Conservation (phyloP, 1,140 invertebrate genomes). For the Drosophila pectinifera region DNA sequence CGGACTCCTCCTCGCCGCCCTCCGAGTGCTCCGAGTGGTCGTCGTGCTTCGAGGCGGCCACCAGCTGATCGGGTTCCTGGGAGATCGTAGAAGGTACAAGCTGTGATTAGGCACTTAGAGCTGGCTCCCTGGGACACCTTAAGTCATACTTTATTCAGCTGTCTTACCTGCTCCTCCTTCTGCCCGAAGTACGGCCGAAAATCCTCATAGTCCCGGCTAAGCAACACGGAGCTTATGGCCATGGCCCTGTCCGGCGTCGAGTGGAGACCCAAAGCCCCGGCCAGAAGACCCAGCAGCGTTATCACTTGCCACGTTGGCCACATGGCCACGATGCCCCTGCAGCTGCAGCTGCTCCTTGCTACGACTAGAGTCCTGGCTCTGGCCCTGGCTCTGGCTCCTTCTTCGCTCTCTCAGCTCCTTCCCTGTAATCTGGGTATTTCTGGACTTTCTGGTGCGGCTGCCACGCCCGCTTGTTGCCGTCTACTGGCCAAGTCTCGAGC, state of each 20-base stretch:
- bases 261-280: slow-evolving; percentile 49
- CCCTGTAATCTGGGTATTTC: slow-evolving; percentile 8
- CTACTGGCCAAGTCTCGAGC: slow-evolving; percentile 48
- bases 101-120: too few relatives aligned
- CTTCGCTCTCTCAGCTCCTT: background rate
- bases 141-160: background rate
- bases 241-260: slow-evolving; percentile 53
- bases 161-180: slow-evolving; percentile 13
- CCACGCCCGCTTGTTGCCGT: slow-evolving; percentile 63
- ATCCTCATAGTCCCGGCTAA: slow-evolving; percentile 38
- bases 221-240: slow-evolving; percentile 58
- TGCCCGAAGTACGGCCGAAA: slow-evolving; percentile 42
- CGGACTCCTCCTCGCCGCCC: slow-evolving; percentile 86
- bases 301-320: slow-evolving; percentile 59
- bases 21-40: slow-evolving; percentile 63
- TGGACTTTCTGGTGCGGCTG: slow-evolving; percentile 32
- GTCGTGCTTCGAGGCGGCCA: slow-evolving; percentile 76
- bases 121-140: too few relatives aligned
- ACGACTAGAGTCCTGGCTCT: slow-evolving; percentile 23
- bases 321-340: slow-evolving; percentile 22
- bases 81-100: background rate
- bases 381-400: background rate
- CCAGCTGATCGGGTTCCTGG: slow-evolving; percentile 61
- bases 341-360: slow-evolving; percentile 30
- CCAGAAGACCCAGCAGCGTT: slow-evolving; percentile 53